Evolutionary conservation across 2,797 vertebrate species (phyloP).

Genomic region (Argya squamiceps): DNA sequence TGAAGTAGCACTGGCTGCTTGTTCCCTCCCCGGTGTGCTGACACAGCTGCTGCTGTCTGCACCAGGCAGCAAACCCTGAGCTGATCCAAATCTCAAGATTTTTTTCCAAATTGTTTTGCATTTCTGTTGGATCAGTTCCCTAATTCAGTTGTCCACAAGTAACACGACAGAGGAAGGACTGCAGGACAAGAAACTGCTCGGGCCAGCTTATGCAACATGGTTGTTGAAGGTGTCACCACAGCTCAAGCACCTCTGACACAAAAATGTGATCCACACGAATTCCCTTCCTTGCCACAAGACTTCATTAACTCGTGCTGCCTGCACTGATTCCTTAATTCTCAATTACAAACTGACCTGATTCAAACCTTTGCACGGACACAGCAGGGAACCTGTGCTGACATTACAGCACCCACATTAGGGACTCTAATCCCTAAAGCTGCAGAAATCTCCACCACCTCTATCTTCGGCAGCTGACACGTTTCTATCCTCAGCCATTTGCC

Average conservation of each 20-base stretch:
- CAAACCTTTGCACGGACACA: neutral
- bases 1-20: neutral
- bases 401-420: neutral
- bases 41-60: neutral
- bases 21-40: neutral
- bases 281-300: neutral
- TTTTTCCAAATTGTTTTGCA: neutral
- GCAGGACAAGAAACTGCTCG: neutral
- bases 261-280: neutral
- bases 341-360: neutral
- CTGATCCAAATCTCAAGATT: neutral
- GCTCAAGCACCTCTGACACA: neutral
- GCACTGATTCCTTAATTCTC: neutral
- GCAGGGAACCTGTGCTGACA: neutral
- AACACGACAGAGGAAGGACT: neutral
- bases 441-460: neutral
- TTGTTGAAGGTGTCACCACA: neutral
- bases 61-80: neutral
- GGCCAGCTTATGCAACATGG: neutral
- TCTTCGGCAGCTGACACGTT: neutral
- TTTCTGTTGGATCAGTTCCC: neutral
- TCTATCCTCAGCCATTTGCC: neutral
- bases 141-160: neutral
- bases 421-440: slow-evolving; percentile 26
- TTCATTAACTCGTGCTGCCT: neutral